Percentiles rank a stretch among this genome's conserved stretches.
Evolutionary conservation across 2,888 invertebrate species (phyloP).

Genomic region (Saturnia pavonia): DNA sequence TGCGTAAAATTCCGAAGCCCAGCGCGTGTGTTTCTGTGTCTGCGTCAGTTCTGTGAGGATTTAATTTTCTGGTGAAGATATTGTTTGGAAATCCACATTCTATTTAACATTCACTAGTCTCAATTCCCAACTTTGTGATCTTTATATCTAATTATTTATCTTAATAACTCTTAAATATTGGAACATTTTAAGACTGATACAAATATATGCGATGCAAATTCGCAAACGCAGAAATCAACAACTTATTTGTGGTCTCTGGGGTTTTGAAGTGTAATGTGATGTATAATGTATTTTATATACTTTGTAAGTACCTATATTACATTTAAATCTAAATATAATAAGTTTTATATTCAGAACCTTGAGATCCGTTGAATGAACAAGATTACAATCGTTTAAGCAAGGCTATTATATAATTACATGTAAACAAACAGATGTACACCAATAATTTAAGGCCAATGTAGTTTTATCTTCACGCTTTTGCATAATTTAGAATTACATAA

Average conservation of each 20-base stretch:
- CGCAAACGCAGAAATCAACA: too few species aligned
- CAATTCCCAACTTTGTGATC: background rate
- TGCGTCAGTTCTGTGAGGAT: too few species aligned
- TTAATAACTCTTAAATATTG: too few species aligned
- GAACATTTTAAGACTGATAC: too few species aligned
- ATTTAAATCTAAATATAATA: slow-evolving; percentile 12
- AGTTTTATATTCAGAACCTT: slow-evolving; percentile 13
- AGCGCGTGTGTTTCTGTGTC: too few species aligned
- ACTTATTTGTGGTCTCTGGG: too few species aligned
- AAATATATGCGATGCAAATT: too few species aligned
- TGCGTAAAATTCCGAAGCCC: too few species aligned
- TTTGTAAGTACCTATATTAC: background rate
- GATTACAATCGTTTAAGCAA: slow-evolving; percentile 17
- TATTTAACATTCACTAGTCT: background rate
- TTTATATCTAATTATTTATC: background rate
- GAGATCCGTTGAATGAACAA: slow-evolving; percentile 8
- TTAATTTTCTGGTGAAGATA: background rate
- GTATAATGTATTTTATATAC: background rate
- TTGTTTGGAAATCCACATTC: background rate
- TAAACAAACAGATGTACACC: slow-evolving; percentile 18
- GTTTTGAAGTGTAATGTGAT: too few species aligned
- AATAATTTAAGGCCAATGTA: slow-evolving; percentile 17
- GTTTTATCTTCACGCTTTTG: slow-evolving; percentile 7
- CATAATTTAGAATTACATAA: background rate
- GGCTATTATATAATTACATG: slow-evolving; percentile 18